Conservation (phyloP, 2,113 vertebrate genomes). For the Osmerus eperlanus region DNA sequence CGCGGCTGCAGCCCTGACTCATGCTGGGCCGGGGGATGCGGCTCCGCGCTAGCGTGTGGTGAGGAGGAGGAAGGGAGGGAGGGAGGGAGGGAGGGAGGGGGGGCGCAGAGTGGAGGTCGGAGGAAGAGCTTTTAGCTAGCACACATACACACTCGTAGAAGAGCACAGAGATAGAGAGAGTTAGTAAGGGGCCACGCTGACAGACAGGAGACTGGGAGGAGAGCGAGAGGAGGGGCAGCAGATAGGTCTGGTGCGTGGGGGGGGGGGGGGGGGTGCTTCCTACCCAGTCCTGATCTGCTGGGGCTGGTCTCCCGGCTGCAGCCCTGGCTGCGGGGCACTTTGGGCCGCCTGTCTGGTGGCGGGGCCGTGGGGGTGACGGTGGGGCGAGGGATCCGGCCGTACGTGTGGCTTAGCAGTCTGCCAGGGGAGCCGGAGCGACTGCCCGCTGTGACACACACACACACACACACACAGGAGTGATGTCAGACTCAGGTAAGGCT, state of each 20-base stretch:
- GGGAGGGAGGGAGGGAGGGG: constrained; percentile 1
- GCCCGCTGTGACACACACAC: constrained; percentile 72
- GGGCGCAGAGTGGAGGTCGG: not conserved
- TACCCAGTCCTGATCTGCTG: constrained; percentile 80
- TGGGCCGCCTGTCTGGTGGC: constrained; percentile 72
- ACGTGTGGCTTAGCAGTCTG: constrained; percentile 80
- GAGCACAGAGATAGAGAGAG: not conserved
- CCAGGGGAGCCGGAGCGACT: constrained; percentile 94
- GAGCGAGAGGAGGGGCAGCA: constrained; percentile 15
- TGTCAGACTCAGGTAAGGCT: not conserved
- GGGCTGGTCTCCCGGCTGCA: constrained; percentile 96
- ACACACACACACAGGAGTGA: no score
- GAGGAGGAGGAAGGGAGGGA: not conserved
- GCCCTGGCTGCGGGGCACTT: constrained; percentile 90
- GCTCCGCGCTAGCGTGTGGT: constrained; percentile 76
- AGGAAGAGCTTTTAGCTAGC: constrained; percentile 3
- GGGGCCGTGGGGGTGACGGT: constrained; percentile 67
- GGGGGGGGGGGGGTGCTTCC: constrained; percentile 39
- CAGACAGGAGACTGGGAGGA: constrained; percentile 30
- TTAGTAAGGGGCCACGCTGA: not conserved
- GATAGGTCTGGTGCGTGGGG: not conserved
- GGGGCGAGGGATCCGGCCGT: constrained; percentile 73
- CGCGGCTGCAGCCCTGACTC: constrained; percentile 95
- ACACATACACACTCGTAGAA: constrained; percentile 1
- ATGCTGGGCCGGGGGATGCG: constrained; percentile 91